phyloP scores from a whole-genome alignment of 2,797 vertebrate genomes.

The Hephaestus fuliginosus region DNA sequence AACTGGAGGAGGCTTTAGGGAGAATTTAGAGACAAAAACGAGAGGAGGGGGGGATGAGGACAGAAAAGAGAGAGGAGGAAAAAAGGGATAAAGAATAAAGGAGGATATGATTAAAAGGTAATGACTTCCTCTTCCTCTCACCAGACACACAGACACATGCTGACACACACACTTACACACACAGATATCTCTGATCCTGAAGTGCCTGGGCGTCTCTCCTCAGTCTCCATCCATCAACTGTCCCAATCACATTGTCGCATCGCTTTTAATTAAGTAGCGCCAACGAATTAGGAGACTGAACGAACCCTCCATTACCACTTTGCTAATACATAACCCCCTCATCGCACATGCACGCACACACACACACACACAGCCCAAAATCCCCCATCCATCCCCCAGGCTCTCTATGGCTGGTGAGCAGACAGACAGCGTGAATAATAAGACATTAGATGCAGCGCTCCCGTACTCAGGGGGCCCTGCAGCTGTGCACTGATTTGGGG shows the following conservation, averaged over 20 bases:
- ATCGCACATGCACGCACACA: slow-evolving; percentile 41
- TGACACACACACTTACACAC: slow-evolving; percentile 32
- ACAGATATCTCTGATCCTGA: slow-evolving; percentile 44
- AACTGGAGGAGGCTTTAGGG: slow-evolving; percentile 52
- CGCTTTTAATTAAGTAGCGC: slow-evolving; percentile 80
- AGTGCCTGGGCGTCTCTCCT: slow-evolving; percentile 58
- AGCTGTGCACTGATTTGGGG: slow-evolving; percentile 76
- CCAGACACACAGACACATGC: slow-evolving; percentile 48
- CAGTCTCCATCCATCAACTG: slow-evolving; percentile 69
- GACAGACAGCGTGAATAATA: slow-evolving; percentile 82
- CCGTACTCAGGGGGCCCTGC: slow-evolving; percentile 66
- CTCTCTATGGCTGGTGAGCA: slow-evolving; percentile 72
- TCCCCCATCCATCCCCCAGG: slow-evolving; percentile 59
- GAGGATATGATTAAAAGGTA: slow-evolving; percentile 78
- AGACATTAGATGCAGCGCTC: slow-evolving; percentile 76
- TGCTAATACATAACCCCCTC: slow-evolving; percentile 67
- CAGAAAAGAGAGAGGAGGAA: slow-evolving; percentile 45
- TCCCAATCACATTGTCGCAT: slow-evolving; percentile 72
- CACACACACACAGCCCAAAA: slow-evolving; percentile 32
- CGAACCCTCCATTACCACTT: slow-evolving; percentile 71
- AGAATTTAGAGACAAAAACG: slow-evolving; percentile 58
- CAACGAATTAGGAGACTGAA: slow-evolving; percentile 71
- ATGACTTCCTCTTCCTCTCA: slow-evolving; percentile 79
- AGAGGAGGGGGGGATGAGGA: slow-evolving; percentile 38
- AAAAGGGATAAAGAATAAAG: slow-evolving; percentile 57